Percentiles rank a stretch among this genome's conserved stretches.
phyloP scores from a whole-genome alignment of 2,113 vertebrate genomes.

The Erinaceus europaeus region DNA sequence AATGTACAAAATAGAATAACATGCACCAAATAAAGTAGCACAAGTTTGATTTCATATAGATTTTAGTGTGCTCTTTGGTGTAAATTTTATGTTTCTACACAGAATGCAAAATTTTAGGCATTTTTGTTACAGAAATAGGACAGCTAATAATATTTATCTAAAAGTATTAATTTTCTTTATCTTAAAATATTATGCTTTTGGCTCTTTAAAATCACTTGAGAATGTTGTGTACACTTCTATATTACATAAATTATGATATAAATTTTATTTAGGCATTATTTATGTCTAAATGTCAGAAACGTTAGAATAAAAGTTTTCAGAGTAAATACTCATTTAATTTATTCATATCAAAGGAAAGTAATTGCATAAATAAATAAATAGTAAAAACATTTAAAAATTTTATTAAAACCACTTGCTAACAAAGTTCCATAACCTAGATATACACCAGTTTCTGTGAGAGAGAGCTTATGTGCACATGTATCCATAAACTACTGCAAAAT shows the following conservation, averaged over 20 bases:
- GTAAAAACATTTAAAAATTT: neutral
- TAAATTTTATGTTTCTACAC: neutral
- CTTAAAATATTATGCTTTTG: neutral
- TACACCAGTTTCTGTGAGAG: no score
- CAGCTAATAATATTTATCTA: neutral
- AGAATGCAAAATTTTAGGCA: neutral
- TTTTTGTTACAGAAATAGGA: neutral
- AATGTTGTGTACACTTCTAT: neutral
- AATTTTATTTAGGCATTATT: neutral
- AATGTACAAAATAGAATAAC: neutral
- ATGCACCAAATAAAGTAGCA: neutral
- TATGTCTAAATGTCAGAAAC: slow-evolving; percentile 7
- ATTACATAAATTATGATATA: neutral
- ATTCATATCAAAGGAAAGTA: neutral
- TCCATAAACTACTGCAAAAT: no score
- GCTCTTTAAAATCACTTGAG: neutral
- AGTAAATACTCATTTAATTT: slow-evolving; percentile 52
- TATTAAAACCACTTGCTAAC: no score
- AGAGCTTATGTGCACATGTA: no score
- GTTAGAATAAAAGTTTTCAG: neutral
- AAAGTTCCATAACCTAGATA: no score
- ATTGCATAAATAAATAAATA: neutral
- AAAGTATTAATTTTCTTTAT: neutral
- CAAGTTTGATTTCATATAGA: neutral
- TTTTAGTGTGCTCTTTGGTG: neutral